Conservation (phyloP, 1,140 invertebrate species). For the Fopius arisanus region DNA sequence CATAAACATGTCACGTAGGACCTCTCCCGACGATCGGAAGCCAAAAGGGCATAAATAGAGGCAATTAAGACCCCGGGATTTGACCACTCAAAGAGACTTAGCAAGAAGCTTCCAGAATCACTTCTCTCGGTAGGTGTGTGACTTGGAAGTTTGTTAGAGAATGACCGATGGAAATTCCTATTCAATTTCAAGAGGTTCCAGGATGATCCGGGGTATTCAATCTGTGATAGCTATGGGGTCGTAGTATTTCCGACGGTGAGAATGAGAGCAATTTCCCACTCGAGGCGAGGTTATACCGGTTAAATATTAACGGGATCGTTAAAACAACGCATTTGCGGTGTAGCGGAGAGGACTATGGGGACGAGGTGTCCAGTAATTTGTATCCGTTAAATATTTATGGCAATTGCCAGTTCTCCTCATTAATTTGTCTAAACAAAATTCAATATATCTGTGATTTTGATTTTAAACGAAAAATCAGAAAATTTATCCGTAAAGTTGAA, state of each 20-base stretch:
- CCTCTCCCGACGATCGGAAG: conserved; percentile 45
- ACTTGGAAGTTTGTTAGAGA: not conserved
- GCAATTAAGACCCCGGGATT: conserved; percentile 56
- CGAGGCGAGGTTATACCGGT: conserved; percentile 57
- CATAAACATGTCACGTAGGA: conserved; percentile 65
- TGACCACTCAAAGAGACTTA: conserved; percentile 25
- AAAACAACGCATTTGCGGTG: conserved; percentile 65
- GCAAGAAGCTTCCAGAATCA: not conserved
- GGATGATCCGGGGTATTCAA: not conserved
- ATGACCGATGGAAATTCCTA: not conserved
- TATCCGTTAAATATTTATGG: conserved; percentile 30
- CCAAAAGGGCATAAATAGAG: conserved; percentile 63
- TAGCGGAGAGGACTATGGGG: conserved; percentile 47
- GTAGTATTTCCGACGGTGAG: not conserved
- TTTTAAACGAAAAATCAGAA: too few relatives aligned
- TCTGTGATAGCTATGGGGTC: not conserved
- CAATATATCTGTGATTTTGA: too few relatives aligned
- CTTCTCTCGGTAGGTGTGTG: conserved; percentile 8
- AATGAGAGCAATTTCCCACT: conserved; percentile 1
- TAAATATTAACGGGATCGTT: conserved; percentile 66
- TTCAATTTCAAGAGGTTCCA: not conserved
- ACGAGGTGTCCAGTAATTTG: conserved; percentile 50
- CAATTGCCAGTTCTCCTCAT: not conserved
- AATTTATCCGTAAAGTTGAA: not conserved
- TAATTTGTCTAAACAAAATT: too few relatives aligned